A percentile compares a stretch with the other conserved stretches of the same genome.
phyloP scores from a whole-genome alignment of 1,140 invertebrate genomes.

The Bombus soroeensis region DNA sequence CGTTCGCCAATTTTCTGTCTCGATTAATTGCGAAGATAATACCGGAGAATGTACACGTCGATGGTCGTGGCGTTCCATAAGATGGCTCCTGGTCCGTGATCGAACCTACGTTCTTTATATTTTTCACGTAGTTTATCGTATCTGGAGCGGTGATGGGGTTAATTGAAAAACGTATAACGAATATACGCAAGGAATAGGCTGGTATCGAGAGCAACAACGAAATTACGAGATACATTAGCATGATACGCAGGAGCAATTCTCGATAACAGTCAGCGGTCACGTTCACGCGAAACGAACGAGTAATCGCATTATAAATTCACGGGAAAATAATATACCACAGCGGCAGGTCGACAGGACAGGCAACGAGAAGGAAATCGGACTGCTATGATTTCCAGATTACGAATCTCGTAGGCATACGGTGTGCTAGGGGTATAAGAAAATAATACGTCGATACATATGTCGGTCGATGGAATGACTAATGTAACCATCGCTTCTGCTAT shows the following conservation, averaged over 20 bases:
- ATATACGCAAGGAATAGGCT: neutral
- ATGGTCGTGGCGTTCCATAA: neutral
- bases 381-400: neutral
- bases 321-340: neutral
- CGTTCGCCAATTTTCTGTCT: slow-evolving; percentile 42
- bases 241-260: neutral
- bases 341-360: neutral
- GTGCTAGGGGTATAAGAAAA: slow-evolving; percentile 1
- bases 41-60: neutral
- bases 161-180: neutral
- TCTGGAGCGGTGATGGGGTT: neutral
- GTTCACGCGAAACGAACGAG: neutral
- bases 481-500: neutral
- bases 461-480: neutral
- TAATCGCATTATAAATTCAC: slow-evolving; percentile 6
- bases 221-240: neutral
- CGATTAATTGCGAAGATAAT: slow-evolving; percentile 54
- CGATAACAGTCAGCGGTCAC: neutral
- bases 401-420: neutral
- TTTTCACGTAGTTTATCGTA: neutral
- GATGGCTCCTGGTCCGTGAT: neutral
- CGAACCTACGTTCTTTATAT: neutral
- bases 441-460: neutral
- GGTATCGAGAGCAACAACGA: neutral
- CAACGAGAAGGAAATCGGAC: neutral